phyloP scores from a whole-genome alignment of 2,113 vertebrate genomes.

The Haemorhous mexicanus region DNA sequence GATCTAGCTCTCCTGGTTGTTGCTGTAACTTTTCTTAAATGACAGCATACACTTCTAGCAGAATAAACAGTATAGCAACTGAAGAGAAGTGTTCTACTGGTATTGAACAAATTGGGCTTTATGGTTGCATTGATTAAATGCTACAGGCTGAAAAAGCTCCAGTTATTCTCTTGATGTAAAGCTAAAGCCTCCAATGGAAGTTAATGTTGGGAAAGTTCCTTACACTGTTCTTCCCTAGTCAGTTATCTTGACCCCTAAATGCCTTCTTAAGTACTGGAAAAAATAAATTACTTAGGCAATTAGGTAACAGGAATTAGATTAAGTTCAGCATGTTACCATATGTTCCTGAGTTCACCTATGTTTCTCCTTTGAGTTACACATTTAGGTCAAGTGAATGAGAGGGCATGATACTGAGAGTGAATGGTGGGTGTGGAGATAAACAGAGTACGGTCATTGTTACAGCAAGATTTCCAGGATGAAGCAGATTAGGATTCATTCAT shows the following conservation, averaged over 20 bases:
- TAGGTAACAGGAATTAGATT: slow-evolving; percentile 28
- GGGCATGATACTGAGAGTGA: background rate
- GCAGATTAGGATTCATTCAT: slow-evolving; percentile 48
- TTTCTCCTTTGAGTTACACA: slow-evolving; percentile 7
- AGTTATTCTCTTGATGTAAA: background rate
- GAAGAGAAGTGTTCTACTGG: background rate
- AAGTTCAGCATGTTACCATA: background rate
- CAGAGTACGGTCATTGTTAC: slow-evolving; percentile 22
- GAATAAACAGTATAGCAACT: background rate
- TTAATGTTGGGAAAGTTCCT: slow-evolving; percentile 19
- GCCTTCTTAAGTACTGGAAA: background rate
- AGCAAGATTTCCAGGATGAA: slow-evolving; percentile 46
- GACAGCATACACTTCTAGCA: background rate
- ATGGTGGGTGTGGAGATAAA: slow-evolving; percentile 42
- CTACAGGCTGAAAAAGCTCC: background rate
- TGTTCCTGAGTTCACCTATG: slow-evolving; percentile 32
- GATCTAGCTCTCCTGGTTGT: background rate
- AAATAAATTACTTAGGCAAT: background rate
- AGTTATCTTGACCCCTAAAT: slow-evolving; percentile 11
- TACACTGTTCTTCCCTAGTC: background rate
- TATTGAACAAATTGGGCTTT: slow-evolving; percentile 20
- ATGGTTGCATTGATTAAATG: background rate
- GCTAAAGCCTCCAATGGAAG: slow-evolving; percentile 22
- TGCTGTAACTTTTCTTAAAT: slow-evolving; percentile 11
- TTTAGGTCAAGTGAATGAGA: slow-evolving; percentile 7